Percentiles rank a stretch among this genome's conserved stretches.
phyloP scores from a whole-genome alignment of 2,113 vertebrate species.

The Furnarius figulus region DNA sequence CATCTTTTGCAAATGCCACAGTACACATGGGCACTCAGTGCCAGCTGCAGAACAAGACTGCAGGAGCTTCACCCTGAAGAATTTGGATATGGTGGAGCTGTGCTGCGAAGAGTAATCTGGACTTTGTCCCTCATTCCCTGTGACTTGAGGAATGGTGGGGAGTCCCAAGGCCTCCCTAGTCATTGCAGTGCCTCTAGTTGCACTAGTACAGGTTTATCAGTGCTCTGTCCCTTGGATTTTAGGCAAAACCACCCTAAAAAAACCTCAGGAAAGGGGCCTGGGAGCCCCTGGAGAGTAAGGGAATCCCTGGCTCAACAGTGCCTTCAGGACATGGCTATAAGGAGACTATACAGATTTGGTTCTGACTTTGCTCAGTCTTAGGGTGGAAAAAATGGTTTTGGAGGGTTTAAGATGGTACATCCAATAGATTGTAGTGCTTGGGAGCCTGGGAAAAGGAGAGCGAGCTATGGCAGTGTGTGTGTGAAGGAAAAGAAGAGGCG shows the following conservation, averaged over 20 bases:
- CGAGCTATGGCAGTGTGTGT: not conserved
- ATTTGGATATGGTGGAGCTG: not conserved
- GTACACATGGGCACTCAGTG: rapidly evolving
- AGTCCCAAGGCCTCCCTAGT: not conserved
- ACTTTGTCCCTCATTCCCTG: not conserved
- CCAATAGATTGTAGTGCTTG: not conserved
- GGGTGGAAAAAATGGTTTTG: not conserved
- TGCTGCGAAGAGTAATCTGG: not conserved
- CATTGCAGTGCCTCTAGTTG: not conserved
- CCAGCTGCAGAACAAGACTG: not conserved
- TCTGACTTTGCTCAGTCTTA: not conserved
- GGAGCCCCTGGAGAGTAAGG: not conserved
- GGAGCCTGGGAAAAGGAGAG: not conserved
- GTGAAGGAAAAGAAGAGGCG: not conserved
- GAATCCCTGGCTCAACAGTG: not conserved
- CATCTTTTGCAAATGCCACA: not conserved
- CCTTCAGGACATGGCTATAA: not conserved
- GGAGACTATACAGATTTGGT: too few species aligned
- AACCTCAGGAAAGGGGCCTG: not conserved
- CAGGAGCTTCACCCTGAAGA: not conserved
- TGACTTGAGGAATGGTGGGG: not conserved
- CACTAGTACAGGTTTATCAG: not conserved
- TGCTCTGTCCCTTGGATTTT: not conserved
- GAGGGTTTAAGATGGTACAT: rapidly evolving
- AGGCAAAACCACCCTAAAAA: not conserved